A percentile compares a stretch with the other conserved stretches of the same genome.
Conservation (phyloP, 2,113 vertebrate species). For the Baryphthengus martii region DNA sequence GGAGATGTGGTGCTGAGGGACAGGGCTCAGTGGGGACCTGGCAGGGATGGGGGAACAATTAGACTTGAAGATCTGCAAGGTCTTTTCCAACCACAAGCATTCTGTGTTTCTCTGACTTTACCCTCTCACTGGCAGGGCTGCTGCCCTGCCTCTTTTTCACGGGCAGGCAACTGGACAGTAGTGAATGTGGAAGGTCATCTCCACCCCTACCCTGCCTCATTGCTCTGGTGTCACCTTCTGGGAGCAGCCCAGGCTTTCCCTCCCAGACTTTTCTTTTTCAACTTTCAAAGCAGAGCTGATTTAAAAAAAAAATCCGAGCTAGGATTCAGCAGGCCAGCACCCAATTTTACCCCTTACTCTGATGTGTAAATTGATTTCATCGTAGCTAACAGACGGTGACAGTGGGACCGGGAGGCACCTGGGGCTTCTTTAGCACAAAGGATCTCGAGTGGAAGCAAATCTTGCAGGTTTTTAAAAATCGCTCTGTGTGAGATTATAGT, state of each 20-base stretch:
- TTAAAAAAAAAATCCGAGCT: too few relatives aligned
- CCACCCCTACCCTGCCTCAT: fast-evolving
- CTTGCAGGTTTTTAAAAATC: background rate
- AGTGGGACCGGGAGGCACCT: background rate
- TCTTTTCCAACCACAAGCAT: too few relatives aligned
- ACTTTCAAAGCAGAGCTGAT: background rate
- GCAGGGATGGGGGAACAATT: too few relatives aligned
- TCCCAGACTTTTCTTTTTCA: background rate
- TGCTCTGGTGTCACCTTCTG: background rate
- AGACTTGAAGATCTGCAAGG: too few relatives aligned
- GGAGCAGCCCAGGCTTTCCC: background rate
- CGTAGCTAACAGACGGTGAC: background rate
- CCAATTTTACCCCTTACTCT: background rate
- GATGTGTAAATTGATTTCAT: background rate
- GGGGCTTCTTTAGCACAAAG: background rate
- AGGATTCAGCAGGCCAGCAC: background rate
- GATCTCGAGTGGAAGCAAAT: background rate
- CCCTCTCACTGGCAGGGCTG: fast-evolving
- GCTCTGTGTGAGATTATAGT: background rate
- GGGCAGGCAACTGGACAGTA: too few relatives aligned
- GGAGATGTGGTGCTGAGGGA: too few relatives aligned
- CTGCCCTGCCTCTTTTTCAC: background rate
- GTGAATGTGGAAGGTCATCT: background rate
- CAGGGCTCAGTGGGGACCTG: too few relatives aligned
- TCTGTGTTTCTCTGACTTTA: background rate